Percentiles rank a stretch among this genome's conserved stretches.
These are phyloP conservation scores for Drosophila multiciliata DNA, from an alignment of 2,888 invertebrate species.

Conservation along the genomic window DNA sequence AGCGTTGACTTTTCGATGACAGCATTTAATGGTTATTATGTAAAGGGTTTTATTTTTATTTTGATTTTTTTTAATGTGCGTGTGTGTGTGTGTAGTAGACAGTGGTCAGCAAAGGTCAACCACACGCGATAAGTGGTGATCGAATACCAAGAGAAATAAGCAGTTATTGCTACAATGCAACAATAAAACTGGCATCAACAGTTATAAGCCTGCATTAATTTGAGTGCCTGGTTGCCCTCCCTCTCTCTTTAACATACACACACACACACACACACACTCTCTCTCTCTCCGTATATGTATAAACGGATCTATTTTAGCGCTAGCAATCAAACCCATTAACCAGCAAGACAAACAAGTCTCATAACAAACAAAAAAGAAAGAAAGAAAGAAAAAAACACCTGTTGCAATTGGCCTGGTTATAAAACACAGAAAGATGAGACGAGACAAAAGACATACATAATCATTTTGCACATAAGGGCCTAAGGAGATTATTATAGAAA, in stretches of 20 bases:
- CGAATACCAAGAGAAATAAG: conserved; percentile 15
- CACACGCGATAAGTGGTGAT: conserved; percentile 14
- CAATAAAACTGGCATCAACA: conserved; percentile 6
- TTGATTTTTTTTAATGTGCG: neutral
- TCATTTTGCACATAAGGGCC: neutral
- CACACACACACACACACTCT: neutral
- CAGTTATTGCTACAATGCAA: neutral
- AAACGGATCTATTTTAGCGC: conserved; percentile 18
- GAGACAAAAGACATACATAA: conserved; percentile 3
- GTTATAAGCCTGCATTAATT: conserved; percentile 44
- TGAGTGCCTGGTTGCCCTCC: conserved; percentile 49
- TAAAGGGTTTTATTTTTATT: conserved; percentile 47
- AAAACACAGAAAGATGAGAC: conserved; percentile 10
- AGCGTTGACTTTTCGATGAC: conserved; percentile 72
- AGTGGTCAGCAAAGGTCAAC: conserved; percentile 33
- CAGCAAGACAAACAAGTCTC: conserved; percentile 31
- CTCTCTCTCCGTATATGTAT: neutral
- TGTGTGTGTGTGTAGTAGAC: neutral
- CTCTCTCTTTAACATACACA: neutral
- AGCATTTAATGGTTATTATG: conserved; percentile 76
- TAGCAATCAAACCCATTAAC: conserved; percentile 50
- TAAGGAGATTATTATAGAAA: neutral
- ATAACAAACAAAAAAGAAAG: conserved; percentile 7
- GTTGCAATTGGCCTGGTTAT: conserved; percentile 49
- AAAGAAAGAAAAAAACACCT: conserved; percentile 32